Base-by-base conservation (phyloP, 2,888 invertebrate genomes). In the Frankliniella intonsa region DNA sequence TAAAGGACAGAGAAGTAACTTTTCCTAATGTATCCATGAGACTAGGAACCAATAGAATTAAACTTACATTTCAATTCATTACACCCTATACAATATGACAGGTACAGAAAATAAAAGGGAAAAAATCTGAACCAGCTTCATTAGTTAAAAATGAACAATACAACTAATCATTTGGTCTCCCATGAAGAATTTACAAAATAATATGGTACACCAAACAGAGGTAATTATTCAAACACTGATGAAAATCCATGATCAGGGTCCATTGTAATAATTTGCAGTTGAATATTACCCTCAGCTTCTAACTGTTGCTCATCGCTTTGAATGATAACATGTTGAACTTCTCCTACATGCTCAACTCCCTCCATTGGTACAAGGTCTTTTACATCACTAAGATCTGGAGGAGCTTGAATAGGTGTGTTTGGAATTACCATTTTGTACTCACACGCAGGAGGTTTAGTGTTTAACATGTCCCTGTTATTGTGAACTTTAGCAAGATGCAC, bases 351-450 rank as follows among this genome's bases (percentile, higher is more conserved):
- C 25, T 76, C 69, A 25, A 76, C 69, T 12, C 69, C 25, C 25
- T 76, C 69, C 69, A 76, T 76, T 25, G 11, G 22, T 25, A 76
- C 69, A 69, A 69, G 22, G 22, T 69, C 69, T 69, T 69, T 69
- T 1, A n/a, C 69, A 25, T 76, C 69, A 22, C 25, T 22, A 9
- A 76, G 25, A 25, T 76, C 69, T 22, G 69, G 22, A 76, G 69
- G 69, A 2, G 69, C 69, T 50, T n/a, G 50, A 51, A 51, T 50
- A 9, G 55, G 80, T 12, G 82, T 83, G 62, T 84, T 84, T 81
- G 83, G 82, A 14, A 85, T 82, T 17, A 84, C 84, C 83, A 85
- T 84, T 81, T 85, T 85, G 81, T 83, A 85, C 51, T 85, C 83
- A 80, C 82, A 82, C 27, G 81, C 81, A n/a, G 81, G 83, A 22